Evolutionary conservation across 2,888 invertebrate genomes (phyloP).

Genomic region (Leptarthrus brevirostris): DNA sequence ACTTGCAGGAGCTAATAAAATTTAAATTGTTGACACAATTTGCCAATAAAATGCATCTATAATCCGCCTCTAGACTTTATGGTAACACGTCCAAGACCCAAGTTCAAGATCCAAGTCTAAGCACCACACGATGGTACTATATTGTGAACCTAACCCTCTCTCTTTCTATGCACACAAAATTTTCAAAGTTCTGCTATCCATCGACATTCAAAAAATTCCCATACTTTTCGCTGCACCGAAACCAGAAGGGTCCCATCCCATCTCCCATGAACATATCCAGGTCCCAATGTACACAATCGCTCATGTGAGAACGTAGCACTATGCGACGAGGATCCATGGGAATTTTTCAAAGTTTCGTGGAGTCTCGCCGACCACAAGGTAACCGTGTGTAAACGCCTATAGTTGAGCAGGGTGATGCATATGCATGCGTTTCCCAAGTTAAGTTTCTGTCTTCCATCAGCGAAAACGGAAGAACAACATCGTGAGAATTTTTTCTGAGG

Average conservation of each 20-base stretch:
- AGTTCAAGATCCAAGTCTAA: constrained; percentile 20
- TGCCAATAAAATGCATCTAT: no score
- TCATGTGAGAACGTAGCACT: constrained; percentile 29
- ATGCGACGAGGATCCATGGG: constrained; percentile 43
- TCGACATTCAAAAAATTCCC: constrained; percentile 23
- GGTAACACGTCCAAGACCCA: no score
- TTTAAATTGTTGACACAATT: no score
- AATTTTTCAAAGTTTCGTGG: constrained; percentile 27
- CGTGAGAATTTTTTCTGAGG: constrained; percentile 52
- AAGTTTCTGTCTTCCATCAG: constrained; percentile 37
- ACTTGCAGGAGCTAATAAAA: no score
- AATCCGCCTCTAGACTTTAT: background rate
- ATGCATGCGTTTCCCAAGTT: constrained; percentile 39
- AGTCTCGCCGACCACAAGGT: constrained; percentile 37
- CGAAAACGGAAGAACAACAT: constrained; percentile 53
- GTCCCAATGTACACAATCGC: constrained; percentile 3
- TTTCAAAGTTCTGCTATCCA: constrained; percentile 7
- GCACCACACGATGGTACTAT: background rate
- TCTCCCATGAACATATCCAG: constrained; percentile 3
- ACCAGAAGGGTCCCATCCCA: constrained; percentile 25
- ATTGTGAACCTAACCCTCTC: constrained; percentile 30
- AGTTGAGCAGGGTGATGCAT: constrained; percentile 9
- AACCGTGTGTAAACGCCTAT: constrained; percentile 27
- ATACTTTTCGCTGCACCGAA: background rate
- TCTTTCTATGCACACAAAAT: background rate